Percentiles rank a stretch among this genome's conserved stretches.
Evolutionary conservation across 1,140 invertebrate species (phyloP).

Genomic region (Ceratina japonica): DNA sequence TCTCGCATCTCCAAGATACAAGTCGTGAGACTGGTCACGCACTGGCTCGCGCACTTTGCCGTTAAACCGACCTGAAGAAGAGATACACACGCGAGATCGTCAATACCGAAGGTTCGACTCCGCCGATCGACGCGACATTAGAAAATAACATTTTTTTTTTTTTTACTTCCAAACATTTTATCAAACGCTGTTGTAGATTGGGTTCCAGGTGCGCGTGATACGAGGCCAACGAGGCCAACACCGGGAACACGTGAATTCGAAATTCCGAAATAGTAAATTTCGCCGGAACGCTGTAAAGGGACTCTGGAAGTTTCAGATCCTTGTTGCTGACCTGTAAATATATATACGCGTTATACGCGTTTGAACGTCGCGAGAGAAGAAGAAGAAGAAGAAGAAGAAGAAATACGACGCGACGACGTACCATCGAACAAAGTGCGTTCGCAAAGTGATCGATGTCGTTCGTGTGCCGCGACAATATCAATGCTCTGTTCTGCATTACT

Average conservation of each 20-base stretch:
- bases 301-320: conserved; percentile 81
- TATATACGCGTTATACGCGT: conserved; percentile 32
- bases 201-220: conserved; percentile 91
- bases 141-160: conserved; percentile 41
- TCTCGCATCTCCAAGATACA: conserved; percentile 96
- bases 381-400: conserved; percentile 17
- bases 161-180: conserved; percentile 84
- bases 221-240: conserved; percentile 90
- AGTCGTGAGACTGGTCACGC: conserved; percentile 93
- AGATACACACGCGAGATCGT: neutral
- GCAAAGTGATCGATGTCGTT: conserved; percentile 88
- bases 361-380: conserved; percentile 6
- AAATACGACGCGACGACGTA: conserved; percentile 74
- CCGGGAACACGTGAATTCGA: conserved; percentile 88
- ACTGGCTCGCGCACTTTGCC: conserved; percentile 85
- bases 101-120: neutral
- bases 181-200: conserved; percentile 87
- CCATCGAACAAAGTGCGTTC: conserved; percentile 87
- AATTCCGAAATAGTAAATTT: conserved; percentile 90
- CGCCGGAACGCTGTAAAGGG: conserved; percentile 82
- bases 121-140: neutral
- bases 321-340: conserved; percentile 81
- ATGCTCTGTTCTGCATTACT: conserved; percentile 91
- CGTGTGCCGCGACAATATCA: conserved; percentile 86
- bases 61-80: conserved; percentile 76